Conservation (phyloP, 2,797 vertebrate genomes). For the Danio tinwini region DNA sequence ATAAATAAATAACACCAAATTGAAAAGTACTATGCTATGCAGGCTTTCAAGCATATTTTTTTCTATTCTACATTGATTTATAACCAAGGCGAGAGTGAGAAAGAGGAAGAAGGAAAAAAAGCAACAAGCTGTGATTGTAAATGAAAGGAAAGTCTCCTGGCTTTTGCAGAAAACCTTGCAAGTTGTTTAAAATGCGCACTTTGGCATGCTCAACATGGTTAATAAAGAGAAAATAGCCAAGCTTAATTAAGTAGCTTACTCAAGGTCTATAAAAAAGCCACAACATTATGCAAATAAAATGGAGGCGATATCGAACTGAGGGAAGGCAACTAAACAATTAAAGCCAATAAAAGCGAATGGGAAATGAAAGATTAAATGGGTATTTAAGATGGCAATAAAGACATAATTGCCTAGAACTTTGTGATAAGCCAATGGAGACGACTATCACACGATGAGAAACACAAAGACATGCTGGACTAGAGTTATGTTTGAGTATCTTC, state of each 20-base stretch:
- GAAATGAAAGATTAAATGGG: slow-evolving; percentile 54
- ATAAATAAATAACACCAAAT: no score
- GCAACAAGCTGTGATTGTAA: neutral
- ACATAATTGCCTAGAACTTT: slow-evolving; percentile 46
- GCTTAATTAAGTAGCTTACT: slow-evolving; percentile 58
- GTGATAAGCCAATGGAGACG: slow-evolving; percentile 22
- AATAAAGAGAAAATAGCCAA: slow-evolving; percentile 41
- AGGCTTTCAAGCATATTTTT: no score
- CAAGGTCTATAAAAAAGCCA: slow-evolving; percentile 57
- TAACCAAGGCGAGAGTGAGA: neutral
- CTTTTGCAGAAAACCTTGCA: neutral
- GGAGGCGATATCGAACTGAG: slow-evolving; percentile 47
- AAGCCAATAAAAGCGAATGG: slow-evolving; percentile 43
- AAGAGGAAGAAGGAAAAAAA: slow-evolving; percentile 18
- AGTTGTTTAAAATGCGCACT: slow-evolving; percentile 8
- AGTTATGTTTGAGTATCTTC: neutral
- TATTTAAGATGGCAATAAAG: slow-evolving; percentile 50
- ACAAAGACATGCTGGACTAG: neutral
- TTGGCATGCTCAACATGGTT: slow-evolving; percentile 2
- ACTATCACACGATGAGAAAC: neutral
- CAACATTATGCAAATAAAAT: slow-evolving; percentile 56
- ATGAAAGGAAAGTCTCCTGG: neutral
- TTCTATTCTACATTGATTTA: no score
- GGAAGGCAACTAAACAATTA: slow-evolving; percentile 37
- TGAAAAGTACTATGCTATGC: no score